Conservation (phyloP, 2,797 vertebrate genomes). For the Sebastes kiyomatsui region DNA sequence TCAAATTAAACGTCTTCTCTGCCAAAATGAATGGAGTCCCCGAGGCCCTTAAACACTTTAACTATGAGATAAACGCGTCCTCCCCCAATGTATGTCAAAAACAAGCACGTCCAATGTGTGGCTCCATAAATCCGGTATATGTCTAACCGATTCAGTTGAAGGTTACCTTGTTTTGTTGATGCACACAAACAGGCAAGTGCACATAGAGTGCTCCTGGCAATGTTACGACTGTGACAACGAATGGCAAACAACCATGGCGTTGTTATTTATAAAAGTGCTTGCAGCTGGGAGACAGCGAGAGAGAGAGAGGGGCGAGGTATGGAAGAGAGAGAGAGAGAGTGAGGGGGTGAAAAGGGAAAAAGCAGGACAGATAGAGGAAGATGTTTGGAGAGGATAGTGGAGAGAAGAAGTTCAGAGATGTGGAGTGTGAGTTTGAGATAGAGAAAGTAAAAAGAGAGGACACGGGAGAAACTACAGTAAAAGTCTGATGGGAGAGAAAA, state of each 20-base stretch:
- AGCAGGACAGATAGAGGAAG: background rate
- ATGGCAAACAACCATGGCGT: conserved; percentile 41
- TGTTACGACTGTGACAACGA: conserved; percentile 58
- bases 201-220: conserved; percentile 48
- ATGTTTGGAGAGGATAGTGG: conserved; percentile 3
- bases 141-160: conserved; percentile 49
- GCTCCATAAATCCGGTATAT: conserved; percentile 45
- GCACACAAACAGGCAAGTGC: conserved; percentile 39
- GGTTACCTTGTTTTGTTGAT: conserved; percentile 65
- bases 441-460: background rate
- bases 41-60: conserved; percentile 14
- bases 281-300: conserved; percentile 20
- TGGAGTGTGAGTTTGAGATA: conserved; percentile 5
- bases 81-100: conserved; percentile 15
- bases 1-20: conserved; percentile 41
- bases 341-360: background rate
- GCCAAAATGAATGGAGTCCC: conserved; percentile 31
- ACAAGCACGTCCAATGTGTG: conserved; percentile 14
- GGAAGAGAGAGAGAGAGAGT: background rate
- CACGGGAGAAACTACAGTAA: background rate
- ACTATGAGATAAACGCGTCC: conserved; percentile 28
- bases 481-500: conserved; percentile 23
- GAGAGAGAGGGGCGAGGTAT: background rate
- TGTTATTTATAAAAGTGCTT: conserved; percentile 53
- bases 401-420: background rate